These are phyloP conservation scores for Cyanistes caeruleus DNA, from an alignment of 2,113 vertebrate genomes.

Conservation along the genomic window DNA sequence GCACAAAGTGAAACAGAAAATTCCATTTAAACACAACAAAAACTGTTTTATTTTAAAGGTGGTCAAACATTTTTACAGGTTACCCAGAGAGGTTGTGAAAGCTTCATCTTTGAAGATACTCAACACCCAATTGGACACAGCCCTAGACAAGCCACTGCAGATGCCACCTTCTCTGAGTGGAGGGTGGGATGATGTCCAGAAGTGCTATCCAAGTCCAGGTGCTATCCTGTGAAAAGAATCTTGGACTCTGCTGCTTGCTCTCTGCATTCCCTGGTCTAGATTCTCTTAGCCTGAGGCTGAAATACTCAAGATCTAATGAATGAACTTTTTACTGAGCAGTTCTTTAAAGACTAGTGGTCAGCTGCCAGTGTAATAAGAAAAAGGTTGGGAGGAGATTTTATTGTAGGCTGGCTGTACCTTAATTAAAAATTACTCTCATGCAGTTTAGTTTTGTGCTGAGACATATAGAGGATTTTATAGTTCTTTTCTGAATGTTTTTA, in stretches of 20 bases:
- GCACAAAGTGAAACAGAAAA: background rate
- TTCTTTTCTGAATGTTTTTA: background rate
- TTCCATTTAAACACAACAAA: background rate
- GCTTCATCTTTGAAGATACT: background rate
- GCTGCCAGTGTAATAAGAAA: background rate
- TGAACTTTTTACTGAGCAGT: background rate
- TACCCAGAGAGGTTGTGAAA: background rate
- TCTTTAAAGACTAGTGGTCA: background rate
- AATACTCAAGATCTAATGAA: background rate
- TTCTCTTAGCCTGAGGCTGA: background rate
- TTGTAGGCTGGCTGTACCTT: background rate
- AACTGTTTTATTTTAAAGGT: background rate
- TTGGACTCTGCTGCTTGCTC: background rate
- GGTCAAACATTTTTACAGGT: background rate
- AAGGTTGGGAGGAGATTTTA: background rate
- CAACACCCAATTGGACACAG: background rate
- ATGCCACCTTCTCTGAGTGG: background rate
- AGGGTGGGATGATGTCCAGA: background rate
- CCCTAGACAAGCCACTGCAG: background rate
- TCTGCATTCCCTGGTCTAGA: background rate
- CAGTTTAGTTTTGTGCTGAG: background rate
- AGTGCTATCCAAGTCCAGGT: background rate
- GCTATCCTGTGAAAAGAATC: background rate
- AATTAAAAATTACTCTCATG: background rate
- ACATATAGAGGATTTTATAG: background rate